Evolutionary conservation across 2,797 vertebrate species (phyloP).

Genomic region (Oreochromis mossambicus): DNA sequence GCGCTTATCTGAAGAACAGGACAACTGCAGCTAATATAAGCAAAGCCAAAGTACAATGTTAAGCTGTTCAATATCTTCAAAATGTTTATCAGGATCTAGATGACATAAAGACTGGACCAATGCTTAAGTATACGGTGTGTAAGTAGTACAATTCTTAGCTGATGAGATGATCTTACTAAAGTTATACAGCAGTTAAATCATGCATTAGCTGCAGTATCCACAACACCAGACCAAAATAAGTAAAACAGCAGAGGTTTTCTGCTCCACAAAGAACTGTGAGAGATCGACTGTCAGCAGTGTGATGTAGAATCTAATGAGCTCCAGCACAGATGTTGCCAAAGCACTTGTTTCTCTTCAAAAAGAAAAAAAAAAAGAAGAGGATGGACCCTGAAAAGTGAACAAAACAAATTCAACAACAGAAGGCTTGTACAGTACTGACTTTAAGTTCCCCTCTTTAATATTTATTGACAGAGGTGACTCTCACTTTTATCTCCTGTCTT

Average conservation of each 20-base stretch:
- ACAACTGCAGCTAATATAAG: background rate
- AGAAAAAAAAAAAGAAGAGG: background rate
- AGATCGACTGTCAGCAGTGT: background rate
- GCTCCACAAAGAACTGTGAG: background rate
- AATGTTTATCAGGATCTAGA: background rate
- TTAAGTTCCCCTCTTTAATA: background rate
- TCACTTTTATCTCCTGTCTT: background rate
- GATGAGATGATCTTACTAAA: background rate
- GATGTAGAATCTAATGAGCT: background rate
- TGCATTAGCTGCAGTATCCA: background rate
- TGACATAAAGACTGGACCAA: background rate
- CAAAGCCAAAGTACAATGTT: background rate
- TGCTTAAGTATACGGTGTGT: background rate
- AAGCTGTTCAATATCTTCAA: background rate
- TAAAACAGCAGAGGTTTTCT: background rate
- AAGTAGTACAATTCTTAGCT: background rate
- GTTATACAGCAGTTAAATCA: background rate
- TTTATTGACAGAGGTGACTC: background rate
- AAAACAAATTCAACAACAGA: background rate
- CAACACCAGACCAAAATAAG: background rate
- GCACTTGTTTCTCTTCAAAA: background rate
- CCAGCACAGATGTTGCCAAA: background rate
- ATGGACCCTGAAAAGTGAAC: background rate
- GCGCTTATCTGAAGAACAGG: background rate
- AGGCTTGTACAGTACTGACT: background rate